Evolutionary conservation across 2,113 vertebrate genomes (phyloP).

Genomic region (Ceyx cyanopectus): DNA sequence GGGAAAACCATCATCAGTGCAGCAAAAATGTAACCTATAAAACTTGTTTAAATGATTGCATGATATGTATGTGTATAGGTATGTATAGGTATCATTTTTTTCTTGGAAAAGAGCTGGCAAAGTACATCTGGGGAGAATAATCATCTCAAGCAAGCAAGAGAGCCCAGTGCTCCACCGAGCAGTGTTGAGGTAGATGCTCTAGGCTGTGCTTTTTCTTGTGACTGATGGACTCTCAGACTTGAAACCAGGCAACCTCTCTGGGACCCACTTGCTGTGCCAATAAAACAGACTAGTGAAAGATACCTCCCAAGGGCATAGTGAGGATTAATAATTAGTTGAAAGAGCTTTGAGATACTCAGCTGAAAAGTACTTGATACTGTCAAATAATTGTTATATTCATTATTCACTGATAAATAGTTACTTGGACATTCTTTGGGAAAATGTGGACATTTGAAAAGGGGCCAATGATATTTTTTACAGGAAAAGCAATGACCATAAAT

Average conservation of each 20-base stretch:
- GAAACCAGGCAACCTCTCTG: slow-evolving; percentile 4
- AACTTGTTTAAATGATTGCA: background rate
- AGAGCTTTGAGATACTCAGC: slow-evolving; percentile 20
- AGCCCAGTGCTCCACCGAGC: background rate
- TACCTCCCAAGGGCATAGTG: background rate
- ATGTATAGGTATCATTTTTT: background rate
- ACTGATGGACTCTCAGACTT: background rate
- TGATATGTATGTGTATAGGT: background rate
- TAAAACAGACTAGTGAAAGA: background rate
- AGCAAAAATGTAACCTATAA: background rate
- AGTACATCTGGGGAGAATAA: background rate
- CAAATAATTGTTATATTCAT: slow-evolving; percentile 14
- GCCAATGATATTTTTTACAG: slow-evolving; percentile 46
- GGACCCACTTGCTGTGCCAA: background rate
- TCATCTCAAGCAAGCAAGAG: background rate
- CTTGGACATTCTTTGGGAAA: slow-evolving; percentile 35
- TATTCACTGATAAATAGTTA: slow-evolving; percentile 40
- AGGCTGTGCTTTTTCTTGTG: background rate
- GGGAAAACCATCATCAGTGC: background rate
- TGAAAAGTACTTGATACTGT: slow-evolving; percentile 48
- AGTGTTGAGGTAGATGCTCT: background rate
- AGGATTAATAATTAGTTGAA: slow-evolving; percentile 21
- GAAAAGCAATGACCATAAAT: slow-evolving; percentile 56
- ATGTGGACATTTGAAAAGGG: slow-evolving; percentile 56
- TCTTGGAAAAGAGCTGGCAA: background rate